phyloP scores from a whole-genome alignment of 2,113 vertebrate species.

The Anhinga anhinga region DNA sequence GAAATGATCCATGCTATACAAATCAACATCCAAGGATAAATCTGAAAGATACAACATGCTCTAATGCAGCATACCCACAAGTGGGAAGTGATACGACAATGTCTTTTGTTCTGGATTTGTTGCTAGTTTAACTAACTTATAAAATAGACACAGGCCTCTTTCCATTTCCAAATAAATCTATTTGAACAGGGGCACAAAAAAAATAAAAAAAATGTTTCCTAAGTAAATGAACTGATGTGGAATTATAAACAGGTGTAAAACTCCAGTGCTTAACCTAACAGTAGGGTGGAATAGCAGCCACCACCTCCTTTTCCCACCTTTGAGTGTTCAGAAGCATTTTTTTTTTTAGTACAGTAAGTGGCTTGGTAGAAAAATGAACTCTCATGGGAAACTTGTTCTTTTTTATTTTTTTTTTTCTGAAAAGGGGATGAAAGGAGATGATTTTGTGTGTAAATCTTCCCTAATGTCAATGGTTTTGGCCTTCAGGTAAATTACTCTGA shows the following conservation, averaged over 20 bases:
- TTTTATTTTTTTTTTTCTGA: background rate
- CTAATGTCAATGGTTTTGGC: background rate
- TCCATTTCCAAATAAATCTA: too few relatives aligned
- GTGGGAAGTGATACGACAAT: too few relatives aligned
- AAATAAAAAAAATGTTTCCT: too few relatives aligned
- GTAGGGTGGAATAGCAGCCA: background rate
- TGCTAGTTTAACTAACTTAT: too few relatives aligned
- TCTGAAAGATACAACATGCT: too few relatives aligned
- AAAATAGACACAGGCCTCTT: too few relatives aligned
- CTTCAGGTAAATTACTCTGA: background rate
- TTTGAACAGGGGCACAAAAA: too few relatives aligned
- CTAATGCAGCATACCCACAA: too few relatives aligned
- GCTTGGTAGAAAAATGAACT: background rate
- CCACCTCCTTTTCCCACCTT: background rate
- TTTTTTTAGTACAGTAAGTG: background rate
- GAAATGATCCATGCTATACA: background rate
- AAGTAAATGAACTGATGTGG: background rate
- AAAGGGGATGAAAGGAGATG: background rate
- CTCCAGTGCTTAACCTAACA: background rate
- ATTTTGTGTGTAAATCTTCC: background rate
- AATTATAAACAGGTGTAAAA: background rate
- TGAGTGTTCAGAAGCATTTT: background rate
- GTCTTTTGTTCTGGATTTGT: too few relatives aligned
- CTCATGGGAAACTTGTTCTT: background rate
- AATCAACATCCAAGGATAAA: too few relatives aligned